Evolutionary conservation across 1,140 invertebrate genomes (phyloP).

Genomic region (Scaptomyza graminum): DNA sequence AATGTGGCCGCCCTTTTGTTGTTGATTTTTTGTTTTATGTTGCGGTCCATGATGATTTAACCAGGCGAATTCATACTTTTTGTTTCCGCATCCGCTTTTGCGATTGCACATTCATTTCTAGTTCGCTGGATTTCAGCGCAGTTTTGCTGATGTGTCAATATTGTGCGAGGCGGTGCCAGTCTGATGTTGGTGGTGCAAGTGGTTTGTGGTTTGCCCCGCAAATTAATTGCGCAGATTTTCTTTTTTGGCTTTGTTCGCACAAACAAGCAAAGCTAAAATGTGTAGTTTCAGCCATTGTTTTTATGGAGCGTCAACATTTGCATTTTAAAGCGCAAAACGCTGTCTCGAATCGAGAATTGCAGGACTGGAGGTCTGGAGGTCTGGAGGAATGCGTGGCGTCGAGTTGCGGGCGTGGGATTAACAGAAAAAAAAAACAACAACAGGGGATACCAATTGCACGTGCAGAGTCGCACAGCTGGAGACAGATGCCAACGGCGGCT

Average conservation of each 20-base stretch:
- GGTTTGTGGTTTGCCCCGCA: slow-evolving; percentile 71
- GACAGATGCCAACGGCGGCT: slow-evolving; percentile 41
- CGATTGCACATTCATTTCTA: slow-evolving; percentile 71
- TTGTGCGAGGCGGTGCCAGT: slow-evolving; percentile 1
- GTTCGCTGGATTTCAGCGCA: slow-evolving; percentile 42
- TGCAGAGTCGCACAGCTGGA: slow-evolving; percentile 64
- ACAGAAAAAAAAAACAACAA: neutral
- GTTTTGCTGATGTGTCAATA: slow-evolving; percentile 75
- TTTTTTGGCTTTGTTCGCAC: slow-evolving; percentile 28
- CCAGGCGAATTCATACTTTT: slow-evolving; percentile 69
- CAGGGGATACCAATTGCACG: slow-evolving; percentile 46
- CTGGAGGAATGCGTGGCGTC: slow-evolving; percentile 47
- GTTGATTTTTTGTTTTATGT: slow-evolving; percentile 25
- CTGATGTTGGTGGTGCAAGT: slow-evolving; percentile 6
- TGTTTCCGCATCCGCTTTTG: slow-evolving; percentile 51
- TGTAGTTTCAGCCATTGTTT: slow-evolving; percentile 42
- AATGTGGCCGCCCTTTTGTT: slow-evolving; percentile 80
- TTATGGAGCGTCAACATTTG: slow-evolving; percentile 60
- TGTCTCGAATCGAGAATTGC: neutral
- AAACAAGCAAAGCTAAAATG: slow-evolving; percentile 41
- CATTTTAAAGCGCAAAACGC: slow-evolving; percentile 58
- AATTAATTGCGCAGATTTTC: slow-evolving; percentile 77
- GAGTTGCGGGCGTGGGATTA: slow-evolving; percentile 36
- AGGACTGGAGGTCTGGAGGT: neutral
- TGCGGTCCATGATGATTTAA: slow-evolving; percentile 45